A percentile compares a stretch with the other conserved stretches of the same genome.
These are phyloP conservation scores for Lycophotia porphyrea DNA, from an alignment of 2,888 invertebrate species.

Conservation along the genomic window DNA sequence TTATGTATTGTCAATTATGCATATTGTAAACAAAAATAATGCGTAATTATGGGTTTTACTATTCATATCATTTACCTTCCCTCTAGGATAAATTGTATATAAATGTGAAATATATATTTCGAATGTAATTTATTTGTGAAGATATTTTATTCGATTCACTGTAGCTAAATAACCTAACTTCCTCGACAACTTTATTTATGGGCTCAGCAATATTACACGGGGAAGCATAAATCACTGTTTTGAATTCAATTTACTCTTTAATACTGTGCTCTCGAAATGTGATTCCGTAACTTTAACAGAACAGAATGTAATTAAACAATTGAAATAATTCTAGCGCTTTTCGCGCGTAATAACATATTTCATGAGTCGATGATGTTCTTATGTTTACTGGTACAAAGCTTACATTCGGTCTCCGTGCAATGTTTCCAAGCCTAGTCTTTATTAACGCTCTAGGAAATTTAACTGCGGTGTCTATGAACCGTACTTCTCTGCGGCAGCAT, in stretches of 20 bases:
- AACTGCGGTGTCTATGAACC: neutral
- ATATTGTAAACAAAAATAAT: slow-evolving; percentile 31
- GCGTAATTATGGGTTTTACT: slow-evolving; percentile 54
- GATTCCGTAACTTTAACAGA: neutral
- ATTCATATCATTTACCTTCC: slow-evolving; percentile 54
- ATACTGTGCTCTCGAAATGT: neutral
- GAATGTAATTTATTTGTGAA: slow-evolving; percentile 56
- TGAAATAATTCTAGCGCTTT: neutral
- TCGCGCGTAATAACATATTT: neutral
- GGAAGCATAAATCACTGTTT: neutral
- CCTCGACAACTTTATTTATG: slow-evolving; percentile 26
- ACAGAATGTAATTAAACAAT: neutral
- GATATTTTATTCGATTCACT: slow-evolving; percentile 38
- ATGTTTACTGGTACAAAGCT: slow-evolving; percentile 8
- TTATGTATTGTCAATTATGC: slow-evolving; percentile 52
- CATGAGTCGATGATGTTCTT: neutral
- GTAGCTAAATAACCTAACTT: slow-evolving; percentile 36
- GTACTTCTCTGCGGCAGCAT: neutral
- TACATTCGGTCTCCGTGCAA: slow-evolving; percentile 4
- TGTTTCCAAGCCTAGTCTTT: slow-evolving; percentile 19
- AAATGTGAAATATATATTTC: slow-evolving; percentile 55
- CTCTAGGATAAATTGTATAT: slow-evolving; percentile 55
- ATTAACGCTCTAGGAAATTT: slow-evolving; percentile 15
- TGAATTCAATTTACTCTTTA: neutral
- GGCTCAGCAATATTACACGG: slow-evolving; percentile 21